Evolutionary conservation across 2,113 vertebrate species (phyloP).

Genomic region (Nematolebias whitei): DNA sequence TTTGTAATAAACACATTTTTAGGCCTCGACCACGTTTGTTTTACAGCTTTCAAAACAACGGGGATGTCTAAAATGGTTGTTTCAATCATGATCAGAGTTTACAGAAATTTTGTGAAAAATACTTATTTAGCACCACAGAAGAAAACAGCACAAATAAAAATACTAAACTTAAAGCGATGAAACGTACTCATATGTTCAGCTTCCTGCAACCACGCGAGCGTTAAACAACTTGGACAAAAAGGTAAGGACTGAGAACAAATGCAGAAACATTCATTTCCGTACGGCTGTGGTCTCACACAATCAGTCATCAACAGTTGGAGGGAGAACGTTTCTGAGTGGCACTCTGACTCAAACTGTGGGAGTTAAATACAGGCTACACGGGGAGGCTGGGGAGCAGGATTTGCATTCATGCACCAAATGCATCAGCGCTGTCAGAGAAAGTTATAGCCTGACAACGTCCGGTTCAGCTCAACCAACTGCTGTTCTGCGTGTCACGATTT

Average conservation of each 20-base stretch:
- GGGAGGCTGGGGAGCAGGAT: neutral
- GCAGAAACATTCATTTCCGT: neutral
- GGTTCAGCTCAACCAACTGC: no score
- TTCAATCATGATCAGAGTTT: no score
- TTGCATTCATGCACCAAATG: neutral
- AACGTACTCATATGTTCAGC: neutral
- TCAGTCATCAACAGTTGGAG: constrained; percentile 9
- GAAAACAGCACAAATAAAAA: no score
- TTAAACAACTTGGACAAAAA: constrained; percentile 14
- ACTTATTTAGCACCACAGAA: no score
- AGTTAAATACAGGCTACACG: constrained; percentile 19
- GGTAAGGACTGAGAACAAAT: constrained; percentile 7
- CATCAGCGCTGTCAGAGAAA: neutral
- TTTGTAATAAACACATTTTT: no score
- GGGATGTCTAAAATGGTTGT: no score
- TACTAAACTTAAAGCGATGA: no score
- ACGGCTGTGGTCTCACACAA: neutral
- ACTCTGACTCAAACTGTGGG: neutral
- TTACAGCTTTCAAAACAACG: no score
- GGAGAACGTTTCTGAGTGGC: neutral
- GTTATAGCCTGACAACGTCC: no score
- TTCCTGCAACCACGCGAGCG: neutral
- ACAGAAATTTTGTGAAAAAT: no score
- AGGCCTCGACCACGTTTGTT: no score
- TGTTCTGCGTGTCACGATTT: no score